A percentile compares a stretch with the other conserved stretches of the same genome.
Evolutionary conservation across 1,140 invertebrate species (phyloP).

Genomic region (Teleogryllus occipitalis): DNA sequence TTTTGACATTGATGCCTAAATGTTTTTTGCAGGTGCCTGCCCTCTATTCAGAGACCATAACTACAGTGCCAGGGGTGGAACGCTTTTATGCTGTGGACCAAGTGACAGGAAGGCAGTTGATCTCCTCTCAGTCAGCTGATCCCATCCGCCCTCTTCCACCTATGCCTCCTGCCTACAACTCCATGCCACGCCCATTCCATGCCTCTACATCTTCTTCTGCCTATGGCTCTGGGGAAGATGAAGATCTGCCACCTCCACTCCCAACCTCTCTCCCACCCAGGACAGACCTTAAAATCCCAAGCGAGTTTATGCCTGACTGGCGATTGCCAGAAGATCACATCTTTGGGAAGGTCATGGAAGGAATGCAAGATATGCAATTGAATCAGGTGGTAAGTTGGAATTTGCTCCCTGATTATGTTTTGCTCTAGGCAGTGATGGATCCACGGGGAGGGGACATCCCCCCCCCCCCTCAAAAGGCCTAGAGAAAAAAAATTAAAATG

Average conservation of each 20-base stretch:
- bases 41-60: conserved; percentile 6
- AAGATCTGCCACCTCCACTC: conserved; percentile 10
- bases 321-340: background rate
- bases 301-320: conserved; percentile 13
- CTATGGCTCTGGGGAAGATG: background rate
- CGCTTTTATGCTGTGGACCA: background rate
- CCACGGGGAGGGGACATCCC: too few relatives aligned
- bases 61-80: background rate
- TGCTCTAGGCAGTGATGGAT: too few relatives aligned
- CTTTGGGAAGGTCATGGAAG: background rate
- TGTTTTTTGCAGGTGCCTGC: conserved; percentile 16
- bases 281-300: conserved; percentile 13
- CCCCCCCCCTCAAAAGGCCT: too few relatives aligned
- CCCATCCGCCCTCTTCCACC: conserved; percentile 8
- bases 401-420: too few relatives aligned
- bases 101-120: background rate
- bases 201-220: conserved; percentile 12
- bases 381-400: background rate
- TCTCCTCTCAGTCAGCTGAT: conserved; percentile 10
- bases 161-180: conserved; percentile 8
- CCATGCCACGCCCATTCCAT: conserved; percentile 12
- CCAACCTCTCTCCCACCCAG: background rate
- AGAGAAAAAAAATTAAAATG: too few relatives aligned
- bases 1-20: background rate
- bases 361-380: background rate